Evolutionary conservation across 2,113 vertebrate genomes (phyloP).

Genomic region (Eupsittula cactorum): DNA sequence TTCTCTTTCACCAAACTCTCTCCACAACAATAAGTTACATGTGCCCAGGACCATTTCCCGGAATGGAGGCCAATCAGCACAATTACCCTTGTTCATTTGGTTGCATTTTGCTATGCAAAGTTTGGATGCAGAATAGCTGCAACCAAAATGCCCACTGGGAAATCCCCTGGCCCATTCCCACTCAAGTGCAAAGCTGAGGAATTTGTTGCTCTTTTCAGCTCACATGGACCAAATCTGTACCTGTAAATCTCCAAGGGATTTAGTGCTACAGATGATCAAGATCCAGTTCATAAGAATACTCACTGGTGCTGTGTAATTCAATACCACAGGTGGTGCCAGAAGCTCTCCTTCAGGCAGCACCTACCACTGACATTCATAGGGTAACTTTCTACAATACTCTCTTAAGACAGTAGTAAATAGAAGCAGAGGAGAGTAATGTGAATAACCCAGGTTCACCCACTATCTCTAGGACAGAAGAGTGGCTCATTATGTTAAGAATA

Average conservation of each 20-base stretch:
- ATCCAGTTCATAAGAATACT: neutral
- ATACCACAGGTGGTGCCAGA: neutral
- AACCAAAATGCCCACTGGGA: neutral
- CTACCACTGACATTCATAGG: neutral
- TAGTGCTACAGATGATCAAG: neutral
- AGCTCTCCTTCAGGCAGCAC: neutral
- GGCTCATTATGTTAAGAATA: neutral
- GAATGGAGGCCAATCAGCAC: neutral
- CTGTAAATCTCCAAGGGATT: neutral
- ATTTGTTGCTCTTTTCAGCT: neutral
- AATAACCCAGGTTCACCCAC: neutral
- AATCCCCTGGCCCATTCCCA: neutral
- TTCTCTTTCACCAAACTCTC: neutral
- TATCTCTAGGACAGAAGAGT: neutral
- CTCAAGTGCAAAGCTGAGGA: rapidly evolving
- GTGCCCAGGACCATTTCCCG: neutral
- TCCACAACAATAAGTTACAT: neutral
- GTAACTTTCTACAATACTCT: neutral
- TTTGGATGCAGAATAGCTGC: neutral
- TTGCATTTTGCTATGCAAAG: neutral
- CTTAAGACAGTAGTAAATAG: neutral
- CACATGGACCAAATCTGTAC: neutral
- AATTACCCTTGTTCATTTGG: neutral
- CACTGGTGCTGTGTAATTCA: neutral
- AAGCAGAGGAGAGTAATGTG: neutral